These are phyloP conservation scores for Apodemus sylvaticus DNA, from an alignment of 2,113 vertebrate species.

Conservation along the genomic window DNA sequence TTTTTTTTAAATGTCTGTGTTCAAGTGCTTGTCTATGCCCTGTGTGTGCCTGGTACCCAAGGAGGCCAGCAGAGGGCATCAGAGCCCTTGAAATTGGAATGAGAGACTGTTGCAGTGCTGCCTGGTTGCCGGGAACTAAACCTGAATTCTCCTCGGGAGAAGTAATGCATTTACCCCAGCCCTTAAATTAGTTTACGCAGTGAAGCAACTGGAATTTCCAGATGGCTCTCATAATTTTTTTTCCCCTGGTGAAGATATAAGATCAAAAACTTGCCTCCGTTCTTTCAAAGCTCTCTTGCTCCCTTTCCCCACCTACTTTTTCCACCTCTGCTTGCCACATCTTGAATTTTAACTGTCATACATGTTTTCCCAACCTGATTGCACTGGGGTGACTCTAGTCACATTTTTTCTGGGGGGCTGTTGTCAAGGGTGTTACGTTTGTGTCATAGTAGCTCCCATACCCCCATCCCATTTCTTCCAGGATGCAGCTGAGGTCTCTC, in stretches of 20 bases:
- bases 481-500: neutral
- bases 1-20: neutral
- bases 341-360: neutral
- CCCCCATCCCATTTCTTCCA: neutral
- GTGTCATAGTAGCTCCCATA: neutral
- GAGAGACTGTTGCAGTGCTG: neutral
- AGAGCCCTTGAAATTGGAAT: neutral
- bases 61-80: neutral
- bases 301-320: accelerated
- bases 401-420: neutral
- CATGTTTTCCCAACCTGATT: neutral
- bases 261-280: neutral
- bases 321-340: accelerated
- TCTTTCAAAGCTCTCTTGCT: neutral
- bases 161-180: neutral
- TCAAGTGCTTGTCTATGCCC: neutral
- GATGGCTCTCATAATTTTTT: neutral
- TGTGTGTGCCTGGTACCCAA: neutral
- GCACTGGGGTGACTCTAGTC: neutral
- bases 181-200: conserved; percentile 1
- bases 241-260: neutral
- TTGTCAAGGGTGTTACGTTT: neutral
- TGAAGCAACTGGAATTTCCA: neutral
- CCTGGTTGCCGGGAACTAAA: neutral
- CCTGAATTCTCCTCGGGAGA: neutral